Percentiles rank a stretch among this genome's conserved stretches.
These are phyloP conservation scores for Chrysocyon brachyurus DNA, from an alignment of 2,797 vertebrate genomes.

Conservation along the genomic window DNA sequence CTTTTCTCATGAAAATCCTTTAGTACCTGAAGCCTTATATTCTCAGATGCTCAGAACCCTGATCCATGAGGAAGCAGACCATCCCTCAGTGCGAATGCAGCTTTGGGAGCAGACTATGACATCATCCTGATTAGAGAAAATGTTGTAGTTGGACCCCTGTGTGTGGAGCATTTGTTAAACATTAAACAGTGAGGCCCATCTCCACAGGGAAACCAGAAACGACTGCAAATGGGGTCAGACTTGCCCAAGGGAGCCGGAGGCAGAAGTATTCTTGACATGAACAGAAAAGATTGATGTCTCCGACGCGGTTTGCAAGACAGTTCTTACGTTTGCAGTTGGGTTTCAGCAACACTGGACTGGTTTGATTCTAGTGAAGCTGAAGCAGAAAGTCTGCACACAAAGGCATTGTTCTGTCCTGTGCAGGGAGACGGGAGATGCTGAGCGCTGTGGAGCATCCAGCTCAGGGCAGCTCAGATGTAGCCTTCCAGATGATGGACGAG, in stretches of 20 bases:
- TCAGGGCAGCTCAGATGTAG: neutral
- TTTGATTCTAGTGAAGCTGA: conserved; percentile 64
- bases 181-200: conserved; percentile 77
- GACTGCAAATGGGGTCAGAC: conserved; percentile 75
- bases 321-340: conserved; percentile 63
- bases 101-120: conserved; percentile 55
- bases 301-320: conserved; percentile 50
- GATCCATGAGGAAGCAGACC: neutral
- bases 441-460: neutral
- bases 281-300: conserved; percentile 65
- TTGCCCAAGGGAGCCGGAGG: conserved; percentile 68
- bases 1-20: conserved; percentile 50
- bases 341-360: conserved; percentile 61
- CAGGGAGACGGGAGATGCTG: neutral
- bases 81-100: conserved; percentile 36
- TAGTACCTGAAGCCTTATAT: neutral
- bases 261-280: conserved; percentile 72
- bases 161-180: conserved; percentile 77
- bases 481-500: conserved; percentile 14
- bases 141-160: conserved; percentile 72
- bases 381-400: conserved; percentile 59
- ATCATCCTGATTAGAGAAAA: conserved; percentile 71
- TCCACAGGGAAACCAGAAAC: conserved; percentile 73
- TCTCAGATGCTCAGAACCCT: neutral
- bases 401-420: conserved; percentile 25